Evolutionary conservation across 2,888 invertebrate species (phyloP), one percentile per base, ranked within the genome.

Genomic region (Sepiola atlantica): DNA sequence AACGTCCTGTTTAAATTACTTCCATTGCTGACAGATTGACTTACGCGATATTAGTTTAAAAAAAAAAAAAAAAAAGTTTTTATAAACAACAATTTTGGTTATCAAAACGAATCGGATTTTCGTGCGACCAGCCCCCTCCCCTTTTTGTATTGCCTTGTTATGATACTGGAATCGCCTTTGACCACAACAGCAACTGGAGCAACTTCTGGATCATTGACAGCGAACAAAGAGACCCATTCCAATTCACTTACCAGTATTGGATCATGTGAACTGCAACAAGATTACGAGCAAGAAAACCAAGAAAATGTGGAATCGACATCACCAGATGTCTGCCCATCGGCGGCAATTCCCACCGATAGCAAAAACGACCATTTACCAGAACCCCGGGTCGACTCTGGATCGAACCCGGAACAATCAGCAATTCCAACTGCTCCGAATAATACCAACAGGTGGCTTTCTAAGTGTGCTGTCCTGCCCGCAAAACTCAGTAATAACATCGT

Each of bases 371-470:
- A 28, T 77, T 77, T 77, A 77, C n/a, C 77, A 16, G 77, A 10
- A 14, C n/a, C 77, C 10, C 28, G n/a, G 77, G 28, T n/a, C n/a
- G 77, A 18, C 28, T n/a, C 77, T 16, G 77, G 77, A n/a, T 77
- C 77, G 77, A 77, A 77, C 77, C n/a, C 77, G 77, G 77, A 28
- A 0, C 14, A n/a, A n/a, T n/a, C 77, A n/a, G 77, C 14, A n/a
- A 0, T 14, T n/a, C n/a, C 28, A 12, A 77, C 28, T n/a, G 12
- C 77, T 77, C n/a, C 77, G n/a, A 77, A n/a, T n/a, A n/a, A 77
- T 77, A 77, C 77, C 77, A n/a, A 77, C 77, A 77, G 77, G 77
- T 77, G 77, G 77, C n/a, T 77, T 77, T 77, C 77, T 77, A 77
- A 77, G n/a, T 77, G 77, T 77, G 28, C 16, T 77, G n/a, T 77